Evolutionary conservation across 2,113 vertebrate genomes (phyloP).

Genomic region (Perca fluviatilis): DNA sequence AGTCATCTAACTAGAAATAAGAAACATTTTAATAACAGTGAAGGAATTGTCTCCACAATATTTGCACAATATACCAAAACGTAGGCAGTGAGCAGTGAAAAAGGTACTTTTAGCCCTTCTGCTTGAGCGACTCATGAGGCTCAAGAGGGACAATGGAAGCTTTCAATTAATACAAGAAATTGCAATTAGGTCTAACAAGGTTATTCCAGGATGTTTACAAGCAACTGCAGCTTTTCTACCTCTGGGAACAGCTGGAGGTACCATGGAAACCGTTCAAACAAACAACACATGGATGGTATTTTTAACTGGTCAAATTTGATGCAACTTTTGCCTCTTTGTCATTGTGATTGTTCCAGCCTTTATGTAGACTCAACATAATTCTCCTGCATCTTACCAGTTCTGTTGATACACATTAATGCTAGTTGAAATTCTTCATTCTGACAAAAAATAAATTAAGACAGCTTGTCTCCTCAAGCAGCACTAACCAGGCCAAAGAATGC

Average conservation of each 20-base stretch:
- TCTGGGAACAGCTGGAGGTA: slow-evolving; percentile 27
- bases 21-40: too few species aligned
- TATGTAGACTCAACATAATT: background rate
- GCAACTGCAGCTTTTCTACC: background rate
- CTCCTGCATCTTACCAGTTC: background rate
- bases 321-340: background rate
- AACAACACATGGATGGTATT: background rate
- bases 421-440: background rate
- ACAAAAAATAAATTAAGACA: slow-evolving; percentile 7
- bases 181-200: slow-evolving; percentile 26
- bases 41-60: background rate
- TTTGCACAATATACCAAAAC: slow-evolving; percentile 3
- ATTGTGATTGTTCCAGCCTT: background rate
- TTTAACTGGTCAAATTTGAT: background rate
- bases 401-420: slow-evolving; percentile 1
- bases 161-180: slow-evolving; percentile 61
- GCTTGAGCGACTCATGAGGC: slow-evolving; percentile 46
- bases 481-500: background rate
- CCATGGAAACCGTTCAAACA: background rate
- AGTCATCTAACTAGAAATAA: too few species aligned
- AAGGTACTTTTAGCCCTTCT: slow-evolving; percentile 25
- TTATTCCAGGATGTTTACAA: slow-evolving; percentile 38
- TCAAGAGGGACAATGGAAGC: slow-evolving; percentile 35
- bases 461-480: slow-evolving; percentile 1
- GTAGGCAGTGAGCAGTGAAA: slow-evolving; percentile 13